Evolutionary conservation across 2,113 vertebrate species (phyloP).

Genomic region (Otus sunia): DNA sequence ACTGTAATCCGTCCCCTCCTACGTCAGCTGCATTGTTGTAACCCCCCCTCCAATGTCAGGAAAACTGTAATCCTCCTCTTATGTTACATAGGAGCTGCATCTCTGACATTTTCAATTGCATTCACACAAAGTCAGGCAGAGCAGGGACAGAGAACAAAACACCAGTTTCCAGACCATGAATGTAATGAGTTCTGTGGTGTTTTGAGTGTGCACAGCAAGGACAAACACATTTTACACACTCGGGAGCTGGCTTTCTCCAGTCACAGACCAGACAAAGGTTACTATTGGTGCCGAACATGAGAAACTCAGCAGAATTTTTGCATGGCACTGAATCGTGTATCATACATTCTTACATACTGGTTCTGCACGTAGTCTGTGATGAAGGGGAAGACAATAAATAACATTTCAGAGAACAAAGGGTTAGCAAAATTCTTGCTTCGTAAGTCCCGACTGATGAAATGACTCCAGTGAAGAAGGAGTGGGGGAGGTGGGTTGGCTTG

Average conservation of each 20-base stretch:
- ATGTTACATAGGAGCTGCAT: neutral
- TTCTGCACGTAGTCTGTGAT: neutral
- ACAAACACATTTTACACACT: neutral
- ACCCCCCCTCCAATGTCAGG: constrained; percentile 22
- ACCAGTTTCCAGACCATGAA: neutral
- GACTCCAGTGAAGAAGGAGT: neutral
- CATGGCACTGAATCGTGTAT: neutral
- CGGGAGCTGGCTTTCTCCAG: neutral
- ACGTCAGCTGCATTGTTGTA: constrained; percentile 62
- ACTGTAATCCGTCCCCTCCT: constrained; percentile 30
- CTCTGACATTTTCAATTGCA: constrained; percentile 35
- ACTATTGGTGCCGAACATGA: neutral
- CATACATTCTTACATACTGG: neutral
- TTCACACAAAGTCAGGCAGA: neutral
- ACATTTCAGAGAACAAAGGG: neutral
- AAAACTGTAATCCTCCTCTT: constrained; percentile 50
- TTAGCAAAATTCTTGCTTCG: neutral
- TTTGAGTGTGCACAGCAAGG: neutral
- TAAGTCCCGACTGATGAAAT: neutral
- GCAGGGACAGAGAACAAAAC: neutral
- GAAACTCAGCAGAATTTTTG: neutral
- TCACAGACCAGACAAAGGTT: neutral
- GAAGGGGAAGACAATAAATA: neutral
- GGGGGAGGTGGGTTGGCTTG: neutral
- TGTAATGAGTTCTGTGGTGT: neutral